These are phyloP conservation scores for Rhingia rostrata DNA, from an alignment of 2,888 invertebrate genomes.

Conservation along the genomic window DNA sequence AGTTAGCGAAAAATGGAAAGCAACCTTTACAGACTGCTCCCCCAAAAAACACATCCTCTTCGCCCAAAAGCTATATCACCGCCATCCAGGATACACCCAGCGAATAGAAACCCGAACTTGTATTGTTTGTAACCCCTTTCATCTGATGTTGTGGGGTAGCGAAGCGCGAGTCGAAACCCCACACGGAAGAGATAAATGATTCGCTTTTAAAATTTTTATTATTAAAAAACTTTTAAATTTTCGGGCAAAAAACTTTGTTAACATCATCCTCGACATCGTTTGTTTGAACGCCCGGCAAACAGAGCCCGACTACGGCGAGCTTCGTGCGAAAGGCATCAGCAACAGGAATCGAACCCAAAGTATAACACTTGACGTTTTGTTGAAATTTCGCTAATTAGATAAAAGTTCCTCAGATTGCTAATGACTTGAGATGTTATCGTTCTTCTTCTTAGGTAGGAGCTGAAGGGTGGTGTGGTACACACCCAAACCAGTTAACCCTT, in stretches of 20 bases:
- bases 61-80: conserved; percentile 3
- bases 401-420: conserved; percentile 81
- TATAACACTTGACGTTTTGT: conserved; percentile 79
- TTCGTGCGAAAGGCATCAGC: conserved; percentile 43
- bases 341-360: conserved; percentile 73
- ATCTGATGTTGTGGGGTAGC: neutral
- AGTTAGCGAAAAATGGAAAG: conserved; percentile 48
- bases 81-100: conserved; percentile 17
- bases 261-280: conserved; percentile 35
- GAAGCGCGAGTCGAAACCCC: conserved; percentile 2
- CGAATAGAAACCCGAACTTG: conserved; percentile 28
- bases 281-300: conserved; percentile 57
- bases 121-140: conserved; percentile 52
- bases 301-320: conserved; percentile 5
- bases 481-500: conserved; percentile 2
- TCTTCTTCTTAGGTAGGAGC: neutral
- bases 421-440: conserved; percentile 75
- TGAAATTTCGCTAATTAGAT: conserved; percentile 83
- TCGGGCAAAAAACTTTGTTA: conserved; percentile 71
- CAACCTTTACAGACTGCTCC: conserved; percentile 42
- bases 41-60: conserved; percentile 46
- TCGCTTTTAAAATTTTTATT: conserved; percentile 67
- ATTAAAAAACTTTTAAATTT: conserved; percentile 74
- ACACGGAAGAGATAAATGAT: conserved; percentile 68
- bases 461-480: neutral